Base-by-base conservation (phyloP, 2,797 vertebrate genomes). In the Danio kyathit region DNA sequence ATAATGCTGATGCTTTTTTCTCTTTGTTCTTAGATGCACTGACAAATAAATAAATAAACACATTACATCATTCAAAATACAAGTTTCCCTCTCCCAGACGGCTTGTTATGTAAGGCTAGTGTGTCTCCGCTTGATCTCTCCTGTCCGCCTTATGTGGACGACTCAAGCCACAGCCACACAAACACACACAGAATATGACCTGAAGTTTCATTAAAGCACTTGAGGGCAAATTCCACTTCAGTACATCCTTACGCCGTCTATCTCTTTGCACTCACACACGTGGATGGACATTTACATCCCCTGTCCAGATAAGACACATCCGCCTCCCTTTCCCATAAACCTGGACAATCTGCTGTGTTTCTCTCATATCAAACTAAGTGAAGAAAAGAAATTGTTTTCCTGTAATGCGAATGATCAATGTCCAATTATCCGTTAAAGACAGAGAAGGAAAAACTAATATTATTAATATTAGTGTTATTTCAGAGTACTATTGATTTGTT, bases 401-500 rank as follows among this genome's bases (percentile, higher is more conserved):
- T 2, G 66, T 82, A 80, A 86, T 84, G 86, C 75, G 84, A 81
- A 54, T 83, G 83, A 90, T 92, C 90, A 92, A 92, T 91, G 91
- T 89, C 90, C 85, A 91, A 90, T 91, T 88, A 90, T 86, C 79
- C 19, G 7, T 83, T 17, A 19, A n/a, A 66, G 40, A 66, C 61
- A 70, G 71, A 21, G 29, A 29, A 29, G 29, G 1, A 29, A n/a
- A n/a, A n/a, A n/a, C n/a, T 5, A n/a, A 29, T 49, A 67, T 7
- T n/a, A n/a, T n/a, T n/a, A n/a, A n/a, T n/a, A 69, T 8, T 38
- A 16, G 16, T 0, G 5, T 17, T 12, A 52, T 40, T 11, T 1
- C 29, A 29, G 1, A 29, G 29, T 29, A 29, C 29, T 29, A 29
- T 1, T 29, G 29, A 1, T 1, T 29, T 29, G 29, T n/a, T n/a